Evolutionary conservation across 2,113 vertebrate species (phyloP).

Genomic region (Plecotus auritus): DNA sequence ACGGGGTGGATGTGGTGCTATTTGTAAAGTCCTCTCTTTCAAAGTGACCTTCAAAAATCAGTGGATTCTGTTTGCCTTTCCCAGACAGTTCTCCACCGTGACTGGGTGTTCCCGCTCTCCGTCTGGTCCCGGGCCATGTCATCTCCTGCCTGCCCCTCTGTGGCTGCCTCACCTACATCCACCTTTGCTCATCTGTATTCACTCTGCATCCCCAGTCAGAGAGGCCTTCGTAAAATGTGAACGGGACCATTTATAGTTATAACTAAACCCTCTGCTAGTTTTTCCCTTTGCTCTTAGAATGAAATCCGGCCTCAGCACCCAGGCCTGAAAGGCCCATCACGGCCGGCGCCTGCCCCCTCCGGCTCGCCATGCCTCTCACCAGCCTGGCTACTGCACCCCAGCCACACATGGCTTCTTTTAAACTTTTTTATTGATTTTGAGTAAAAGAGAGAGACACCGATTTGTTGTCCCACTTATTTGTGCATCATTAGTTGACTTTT

Average conservation of each 20-base stretch:
- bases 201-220: no score
- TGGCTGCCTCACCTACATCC: rapidly evolving
- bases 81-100: not conserved
- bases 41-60: not conserved
- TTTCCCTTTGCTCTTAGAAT: not conserved
- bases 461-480: not conserved
- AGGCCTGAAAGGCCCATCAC: not conserved
- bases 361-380: not conserved
- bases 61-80: not conserved
- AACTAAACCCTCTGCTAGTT: not conserved
- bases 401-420: not conserved
- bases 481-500: not conserved
- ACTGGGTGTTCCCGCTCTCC: no score
- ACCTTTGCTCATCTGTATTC: not conserved
- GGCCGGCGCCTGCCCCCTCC: no score
- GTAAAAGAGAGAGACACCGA: not conserved
- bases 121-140: not conserved
- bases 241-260: not conserved
- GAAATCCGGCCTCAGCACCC: not conserved
- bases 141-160: not conserved
- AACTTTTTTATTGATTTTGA: not conserved
- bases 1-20: not conserved
- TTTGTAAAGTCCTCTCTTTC: not conserved
- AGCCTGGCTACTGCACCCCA: not conserved
- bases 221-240: not conserved